A percentile compares a stretch with the other conserved stretches of the same genome.
phyloP scores from a whole-genome alignment of 2,113 vertebrate species.

The Coregonus clupeaformis region DNA sequence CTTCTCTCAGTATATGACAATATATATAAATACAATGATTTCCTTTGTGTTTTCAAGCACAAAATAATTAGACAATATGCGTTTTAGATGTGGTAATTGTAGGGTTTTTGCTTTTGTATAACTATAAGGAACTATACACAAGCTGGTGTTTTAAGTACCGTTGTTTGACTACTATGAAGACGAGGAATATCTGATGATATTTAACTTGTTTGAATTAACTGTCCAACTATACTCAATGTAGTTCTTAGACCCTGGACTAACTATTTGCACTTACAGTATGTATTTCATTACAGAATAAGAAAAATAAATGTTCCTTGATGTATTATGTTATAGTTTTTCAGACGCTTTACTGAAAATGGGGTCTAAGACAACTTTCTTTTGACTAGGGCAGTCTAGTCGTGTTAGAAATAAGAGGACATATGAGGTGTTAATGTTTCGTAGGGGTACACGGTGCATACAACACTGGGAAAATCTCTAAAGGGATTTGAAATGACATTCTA shows the following conservation, averaged over 20 bases:
- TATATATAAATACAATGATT: conserved; percentile 75
- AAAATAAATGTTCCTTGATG: conserved; percentile 99
- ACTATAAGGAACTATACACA: conserved; percentile 81
- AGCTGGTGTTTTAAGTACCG: conserved; percentile 86
- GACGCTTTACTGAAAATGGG: conserved; percentile 23
- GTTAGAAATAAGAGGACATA: conserved; percentile 10
- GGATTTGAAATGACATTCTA: conserved; percentile 46
- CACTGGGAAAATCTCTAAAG: not conserved
- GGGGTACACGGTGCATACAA: not conserved
- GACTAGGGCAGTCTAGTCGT: not conserved
- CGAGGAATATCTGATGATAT: conserved; percentile 80
- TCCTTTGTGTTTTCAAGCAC: conserved; percentile 89
- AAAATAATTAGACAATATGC: conserved; percentile 83
- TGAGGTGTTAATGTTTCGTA: conserved; percentile 30
- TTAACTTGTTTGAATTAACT: conserved; percentile 92
- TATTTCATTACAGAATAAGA: conserved; percentile 96
- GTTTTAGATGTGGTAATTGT: conserved; percentile 83
- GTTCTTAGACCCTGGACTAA: conserved; percentile 93
- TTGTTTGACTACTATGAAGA: conserved; percentile 86
- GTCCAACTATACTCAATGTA: conserved; percentile 94
- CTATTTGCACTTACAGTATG: conserved; percentile 94
- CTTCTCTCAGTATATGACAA: conserved; percentile 80
- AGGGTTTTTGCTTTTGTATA: conserved; percentile 93
- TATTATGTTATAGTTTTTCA: conserved; percentile 66
- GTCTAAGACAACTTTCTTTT: not conserved